Conservation (phyloP, 2,113 vertebrate species). For the Pachycephala philippinensis region DNA sequence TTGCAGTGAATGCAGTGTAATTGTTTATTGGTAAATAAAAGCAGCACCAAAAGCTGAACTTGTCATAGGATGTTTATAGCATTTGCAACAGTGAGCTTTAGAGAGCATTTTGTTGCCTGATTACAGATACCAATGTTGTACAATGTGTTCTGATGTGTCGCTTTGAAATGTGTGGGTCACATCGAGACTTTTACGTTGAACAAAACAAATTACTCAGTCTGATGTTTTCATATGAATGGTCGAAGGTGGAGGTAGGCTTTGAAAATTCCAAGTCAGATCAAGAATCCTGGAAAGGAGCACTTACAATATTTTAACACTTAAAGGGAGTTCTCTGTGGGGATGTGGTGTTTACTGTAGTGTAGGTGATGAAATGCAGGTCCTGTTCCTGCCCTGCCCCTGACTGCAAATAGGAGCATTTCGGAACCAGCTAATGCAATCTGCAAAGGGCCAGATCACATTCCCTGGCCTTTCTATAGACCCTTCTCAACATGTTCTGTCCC, state of each 20-base stretch:
- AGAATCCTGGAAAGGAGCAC: background rate
- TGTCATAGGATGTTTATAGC: background rate
- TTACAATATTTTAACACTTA: background rate
- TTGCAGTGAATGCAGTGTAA: background rate
- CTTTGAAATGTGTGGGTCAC: background rate
- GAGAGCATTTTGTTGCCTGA: accelerated
- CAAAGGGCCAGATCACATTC: background rate
- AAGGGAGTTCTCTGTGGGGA: background rate
- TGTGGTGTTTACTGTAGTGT: background rate
- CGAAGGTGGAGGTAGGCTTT: background rate
- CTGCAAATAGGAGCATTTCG: background rate
- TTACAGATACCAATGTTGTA: background rate
- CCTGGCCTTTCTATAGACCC: background rate
- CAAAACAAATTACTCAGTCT: background rate
- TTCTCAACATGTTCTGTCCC: background rate
- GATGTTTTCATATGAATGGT: background rate
- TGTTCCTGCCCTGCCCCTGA: background rate
- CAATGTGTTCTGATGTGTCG: background rate
- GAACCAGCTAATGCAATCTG: background rate
- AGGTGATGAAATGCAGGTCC: background rate
- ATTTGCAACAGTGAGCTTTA: background rate
- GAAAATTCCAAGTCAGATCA: background rate
- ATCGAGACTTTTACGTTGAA: background rate
- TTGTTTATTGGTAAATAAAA: conserved; percentile 36
- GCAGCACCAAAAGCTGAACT: background rate